These are phyloP conservation scores for Ciconia maguari DNA, from an alignment of 2,113 vertebrate genomes.

Conservation along the genomic window DNA sequence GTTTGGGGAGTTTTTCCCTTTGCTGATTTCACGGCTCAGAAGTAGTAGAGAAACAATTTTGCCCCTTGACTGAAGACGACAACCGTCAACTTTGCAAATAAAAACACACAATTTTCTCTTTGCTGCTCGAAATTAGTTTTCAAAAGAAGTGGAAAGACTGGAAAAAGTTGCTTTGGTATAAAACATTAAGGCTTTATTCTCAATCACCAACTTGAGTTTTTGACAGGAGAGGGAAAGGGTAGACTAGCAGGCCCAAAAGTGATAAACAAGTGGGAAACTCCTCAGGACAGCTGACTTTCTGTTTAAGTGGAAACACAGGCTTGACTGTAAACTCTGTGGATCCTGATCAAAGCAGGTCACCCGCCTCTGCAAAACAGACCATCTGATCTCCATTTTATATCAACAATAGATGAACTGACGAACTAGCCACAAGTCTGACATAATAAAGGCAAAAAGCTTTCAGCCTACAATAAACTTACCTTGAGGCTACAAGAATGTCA, in stretches of 20 bases:
- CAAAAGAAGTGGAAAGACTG: background rate
- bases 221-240: background rate
- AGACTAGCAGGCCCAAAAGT: background rate
- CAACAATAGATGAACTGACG: background rate
- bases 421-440: background rate
- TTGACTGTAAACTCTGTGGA: background rate
- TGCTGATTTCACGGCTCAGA: background rate
- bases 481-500: background rate
- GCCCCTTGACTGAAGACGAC: background rate
- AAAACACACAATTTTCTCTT: background rate
- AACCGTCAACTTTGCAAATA: background rate
- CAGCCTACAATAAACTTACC: slow-evolving; percentile 3
- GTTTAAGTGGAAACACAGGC: slow-evolving; percentile 22
- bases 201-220: background rate
- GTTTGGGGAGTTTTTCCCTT: background rate
- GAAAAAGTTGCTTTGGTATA: background rate
- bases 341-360: slow-evolving; percentile 48
- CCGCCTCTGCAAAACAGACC: background rate
- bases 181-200: background rate
- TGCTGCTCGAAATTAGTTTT: background rate
- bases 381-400: slow-evolving; percentile 39
- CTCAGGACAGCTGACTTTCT: background rate
- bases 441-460: slow-evolving; percentile 20
- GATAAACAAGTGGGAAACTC: slow-evolving; percentile 35
- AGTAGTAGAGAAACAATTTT: background rate